phyloP scores from a whole-genome alignment of 1,140 invertebrate genomes.

The Helicorthomorpha holstii region DNA sequence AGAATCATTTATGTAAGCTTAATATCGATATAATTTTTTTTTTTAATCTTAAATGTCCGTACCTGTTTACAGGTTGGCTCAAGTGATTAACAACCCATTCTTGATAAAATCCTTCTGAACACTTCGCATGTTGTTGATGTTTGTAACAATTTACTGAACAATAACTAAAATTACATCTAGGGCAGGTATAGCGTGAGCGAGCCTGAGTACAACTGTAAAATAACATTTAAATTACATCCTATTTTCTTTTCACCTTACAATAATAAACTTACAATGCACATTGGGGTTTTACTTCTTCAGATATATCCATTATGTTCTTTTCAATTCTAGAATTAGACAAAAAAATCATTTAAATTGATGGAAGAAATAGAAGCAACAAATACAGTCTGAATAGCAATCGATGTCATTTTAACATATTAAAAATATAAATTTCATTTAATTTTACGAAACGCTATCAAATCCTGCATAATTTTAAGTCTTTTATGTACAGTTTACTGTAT shows the following conservation, averaged over 20 bases:
- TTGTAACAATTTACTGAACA: slow-evolving; percentile 1
- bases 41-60: not conserved
- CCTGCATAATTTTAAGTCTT: no score
- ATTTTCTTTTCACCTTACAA: no score
- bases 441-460: no score
- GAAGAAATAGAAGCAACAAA: no score
- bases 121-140: not conserved
- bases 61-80: not conserved
- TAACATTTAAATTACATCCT: not conserved
- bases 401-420: no score
- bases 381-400: no score
- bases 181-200: not conserved
- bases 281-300: not conserved
- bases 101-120: not conserved
- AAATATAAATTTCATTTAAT: no score
- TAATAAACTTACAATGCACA: not conserved
- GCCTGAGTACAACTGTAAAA: not conserved
- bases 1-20: not conserved
- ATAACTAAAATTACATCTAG: not conserved
- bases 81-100: not conserved
- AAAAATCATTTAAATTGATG: not conserved
- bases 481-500: no score
- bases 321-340: not conserved
- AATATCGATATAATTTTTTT: not conserved
- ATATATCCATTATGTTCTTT: not conserved